Base-by-base conservation (phyloP, 2,113 vertebrate species). In the Trogon surrucura region DNA sequence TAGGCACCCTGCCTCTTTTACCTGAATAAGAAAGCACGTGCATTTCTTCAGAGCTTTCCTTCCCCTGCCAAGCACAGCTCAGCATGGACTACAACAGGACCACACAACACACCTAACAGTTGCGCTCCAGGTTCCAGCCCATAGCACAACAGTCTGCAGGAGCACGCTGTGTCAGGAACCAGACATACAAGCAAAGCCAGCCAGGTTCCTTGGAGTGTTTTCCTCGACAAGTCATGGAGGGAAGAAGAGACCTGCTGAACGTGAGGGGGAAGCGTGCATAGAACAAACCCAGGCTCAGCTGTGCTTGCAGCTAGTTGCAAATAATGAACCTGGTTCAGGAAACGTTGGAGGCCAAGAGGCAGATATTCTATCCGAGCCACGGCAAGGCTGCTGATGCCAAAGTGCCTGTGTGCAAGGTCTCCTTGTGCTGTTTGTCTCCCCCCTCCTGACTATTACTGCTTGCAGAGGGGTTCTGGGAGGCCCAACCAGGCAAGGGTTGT, bases 51-150 rank as follows among this genome's bases (percentile, higher is more conserved):
- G 36, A 73, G 45, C 27, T 21, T 74, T 8, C 79, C 32, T 88
- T 80, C n/a, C 41, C 36, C 66, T 93, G 92, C 92, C 89, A 91
- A 95, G 93, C 80, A 38, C 64, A 78, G 75, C 89, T 85, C 87
- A 95, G 86, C 84, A 27, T 5, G 19, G 61, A 81, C 77, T 71
- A 11, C 7, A 82, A 80, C 38, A 51, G 64, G 50, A 27, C 75
- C 53, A 47, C 8, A 4, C 51, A 71, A 73, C 45, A 83, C 25
- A 54, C 17, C 2, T 3, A 82, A 23, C 32, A 65, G 57, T 15
- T 48, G 65, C 26, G 21, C 60, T 53, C 60, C n/a, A 48, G 34
- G 32, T 67, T 54, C 56, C 70, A 92, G 58, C 10, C 44, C 27
- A 15, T 11, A 80, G 54, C 50, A 29, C 34, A 60, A 66, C 80